These are phyloP conservation scores for Ceramica pisi DNA, from an alignment of 2,888 invertebrate genomes.

Conservation along the genomic window DNA sequence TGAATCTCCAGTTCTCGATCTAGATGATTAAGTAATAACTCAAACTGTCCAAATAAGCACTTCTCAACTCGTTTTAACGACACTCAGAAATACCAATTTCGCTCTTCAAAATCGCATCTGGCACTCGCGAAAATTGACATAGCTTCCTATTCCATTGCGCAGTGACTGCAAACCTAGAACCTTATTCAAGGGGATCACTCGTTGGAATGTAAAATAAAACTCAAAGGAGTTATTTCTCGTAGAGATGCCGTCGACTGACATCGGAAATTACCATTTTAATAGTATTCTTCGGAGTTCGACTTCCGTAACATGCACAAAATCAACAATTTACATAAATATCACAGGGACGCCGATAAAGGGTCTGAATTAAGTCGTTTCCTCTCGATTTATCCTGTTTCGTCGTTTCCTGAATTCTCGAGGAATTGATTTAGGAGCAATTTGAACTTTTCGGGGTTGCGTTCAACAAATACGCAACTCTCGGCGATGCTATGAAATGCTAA, in stretches of 20 bases:
- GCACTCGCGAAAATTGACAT: conserved; percentile 25
- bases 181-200: conserved; percentile 35
- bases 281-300: conserved; percentile 53
- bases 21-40: conserved; percentile 46
- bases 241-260: conserved; percentile 35
- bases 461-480: conserved; percentile 34
- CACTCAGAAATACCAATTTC: conserved; percentile 43
- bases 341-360: conserved; percentile 28
- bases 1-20: conserved; percentile 29
- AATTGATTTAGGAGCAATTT: conserved; percentile 16
- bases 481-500: conserved; percentile 26
- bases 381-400: conserved; percentile 28
- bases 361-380: conserved; percentile 27
- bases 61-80: conserved; percentile 38
- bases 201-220: conserved; percentile 58
- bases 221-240: conserved; percentile 18
- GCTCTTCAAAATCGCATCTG: conserved; percentile 44
- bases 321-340: conserved; percentile 60
- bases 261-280: conserved; percentile 66
- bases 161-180: conserved; percentile 28
- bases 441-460: conserved; percentile 10
- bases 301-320: conserved; percentile 63
- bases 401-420: conserved; percentile 19
- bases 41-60: conserved; percentile 55
- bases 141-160: conserved; percentile 49